These are phyloP conservation scores for Actinostola sp. DNA, from an alignment of 92 coral and sea anemone genomes.

Conservation along the genomic window DNA sequence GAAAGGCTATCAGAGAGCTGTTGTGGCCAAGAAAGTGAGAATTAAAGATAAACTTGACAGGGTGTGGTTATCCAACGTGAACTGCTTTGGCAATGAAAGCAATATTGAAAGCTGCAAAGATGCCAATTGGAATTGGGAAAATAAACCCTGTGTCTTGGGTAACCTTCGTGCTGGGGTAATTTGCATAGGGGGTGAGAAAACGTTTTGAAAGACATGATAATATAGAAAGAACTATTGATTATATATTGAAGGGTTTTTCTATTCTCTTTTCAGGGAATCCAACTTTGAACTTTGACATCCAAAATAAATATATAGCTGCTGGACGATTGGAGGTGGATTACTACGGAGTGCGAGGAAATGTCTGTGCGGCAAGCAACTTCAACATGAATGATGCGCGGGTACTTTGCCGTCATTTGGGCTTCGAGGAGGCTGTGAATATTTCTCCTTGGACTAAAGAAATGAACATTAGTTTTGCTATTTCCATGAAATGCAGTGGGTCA, in stretches of 20 bases:
- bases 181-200: background rate
- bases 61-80: slow-evolving; percentile 7
- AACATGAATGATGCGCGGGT: slow-evolving; percentile 7
- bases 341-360: slow-evolving; percentile 2
- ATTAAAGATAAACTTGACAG: background rate
- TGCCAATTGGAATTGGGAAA: slow-evolving; percentile 1
- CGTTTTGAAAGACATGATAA: background rate
- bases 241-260: background rate
- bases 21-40: background rate
- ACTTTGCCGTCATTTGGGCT: background rate
- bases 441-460: background rate
- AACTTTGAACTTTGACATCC: background rate
- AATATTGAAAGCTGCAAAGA: background rate
- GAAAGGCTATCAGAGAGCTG: slow-evolving; percentile 7
- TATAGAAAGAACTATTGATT: background rate
- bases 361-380: slow-evolving; percentile 4
- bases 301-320: background rate
- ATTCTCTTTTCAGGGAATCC: background rate
- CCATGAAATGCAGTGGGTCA: background rate
- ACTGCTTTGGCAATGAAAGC: slow-evolving; percentile 10
- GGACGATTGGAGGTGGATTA: background rate
- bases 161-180: slow-evolving; percentile 3
- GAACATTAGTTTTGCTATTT: slow-evolving; percentile 2
- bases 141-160: slow-evolving; percentile 6
- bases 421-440: background rate